These are phyloP conservation scores for Ameiurus melas DNA, from an alignment of 2,113 vertebrate genomes.

Conservation along the genomic window DNA sequence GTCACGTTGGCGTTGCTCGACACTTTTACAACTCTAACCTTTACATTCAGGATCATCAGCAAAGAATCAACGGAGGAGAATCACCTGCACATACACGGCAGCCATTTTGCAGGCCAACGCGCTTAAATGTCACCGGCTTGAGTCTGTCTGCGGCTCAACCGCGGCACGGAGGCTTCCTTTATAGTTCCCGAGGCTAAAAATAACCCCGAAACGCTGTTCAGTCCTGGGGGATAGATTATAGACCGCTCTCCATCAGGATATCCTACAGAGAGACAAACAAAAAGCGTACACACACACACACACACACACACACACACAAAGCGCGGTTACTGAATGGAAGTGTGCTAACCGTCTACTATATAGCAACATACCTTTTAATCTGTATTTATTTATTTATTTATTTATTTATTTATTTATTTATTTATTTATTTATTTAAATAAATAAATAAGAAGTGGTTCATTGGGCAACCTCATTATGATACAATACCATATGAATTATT, in stretches of 20 bases:
- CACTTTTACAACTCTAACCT: constrained; percentile 9
- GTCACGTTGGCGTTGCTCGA: not conserved
- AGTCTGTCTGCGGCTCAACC: not conserved
- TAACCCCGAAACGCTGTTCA: not conserved
- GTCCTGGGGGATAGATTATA: not conserved
- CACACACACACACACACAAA: too few species aligned
- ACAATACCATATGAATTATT: not conserved
- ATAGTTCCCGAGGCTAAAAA: not conserved
- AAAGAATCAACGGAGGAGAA: not conserved
- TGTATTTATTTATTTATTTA: too few species aligned
- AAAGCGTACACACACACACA: too few species aligned
- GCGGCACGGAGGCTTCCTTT: not conserved
- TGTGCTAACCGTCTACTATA: too few species aligned
- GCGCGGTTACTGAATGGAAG: too few species aligned
- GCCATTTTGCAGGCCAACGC: constrained; percentile 23
- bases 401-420: too few species aligned
- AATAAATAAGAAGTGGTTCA: too few species aligned
- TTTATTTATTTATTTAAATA: too few species aligned
- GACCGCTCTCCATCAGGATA: not conserved
- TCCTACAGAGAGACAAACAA: not conserved
- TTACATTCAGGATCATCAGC: not conserved
- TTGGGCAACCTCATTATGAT: not conserved
- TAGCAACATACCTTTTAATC: too few species aligned
- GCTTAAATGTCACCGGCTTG: constrained; percentile 22
- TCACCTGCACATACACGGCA: not conserved